Evolutionary conservation across 2,888 invertebrate genomes (phyloP), one percentile per base, ranked within the genome.

Genomic region (Lysandra bellargus): DNA sequence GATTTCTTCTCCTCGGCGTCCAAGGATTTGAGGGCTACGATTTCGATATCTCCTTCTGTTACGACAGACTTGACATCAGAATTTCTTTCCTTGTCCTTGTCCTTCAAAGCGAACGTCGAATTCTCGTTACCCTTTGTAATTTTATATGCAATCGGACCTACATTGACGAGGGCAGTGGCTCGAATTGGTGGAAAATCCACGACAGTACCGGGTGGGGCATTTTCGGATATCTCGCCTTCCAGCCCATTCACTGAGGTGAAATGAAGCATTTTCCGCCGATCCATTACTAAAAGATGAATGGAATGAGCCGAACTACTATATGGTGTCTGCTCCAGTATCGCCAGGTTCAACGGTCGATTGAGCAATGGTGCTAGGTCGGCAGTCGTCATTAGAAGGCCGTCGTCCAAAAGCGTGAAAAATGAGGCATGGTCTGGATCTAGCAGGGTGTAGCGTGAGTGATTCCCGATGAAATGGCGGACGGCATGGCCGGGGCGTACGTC

Each of bases 381-480:
- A 44, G 98, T 98, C 75, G 98, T 98, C 98, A 98, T 98, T 80
- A 98, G 96, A 80, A 98, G 96, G 78, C 98, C 98, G 89, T 98
- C 97, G 83, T 97, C 96, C 80, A 98, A 95, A 83, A 98, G 96
- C 12, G 98, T 97, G 91, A 98, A 98, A 91, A 97, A 98, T 83
- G 97, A 96, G 76, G 97, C 97, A 89, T 96, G 97, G 82, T 97
- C 97, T 78, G 97, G 97, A 86, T 98, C 97, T 86, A 98, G 92
- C 83, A 95, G 90, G 80, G 95, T 95, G 86, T 95, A 95, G 81
- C 95, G 90, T 79, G 92, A 93, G 83, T 92, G 95, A 86, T 95
- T 95, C 83, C 95, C 94, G 83, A 95, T 95, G 91, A 98, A 97
- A 87, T 97, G 96, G 89, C 97, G 97, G 87, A 98, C 97, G 88